Conservation (phyloP, 2,113 vertebrate species). For the Phainopepla nitens region DNA sequence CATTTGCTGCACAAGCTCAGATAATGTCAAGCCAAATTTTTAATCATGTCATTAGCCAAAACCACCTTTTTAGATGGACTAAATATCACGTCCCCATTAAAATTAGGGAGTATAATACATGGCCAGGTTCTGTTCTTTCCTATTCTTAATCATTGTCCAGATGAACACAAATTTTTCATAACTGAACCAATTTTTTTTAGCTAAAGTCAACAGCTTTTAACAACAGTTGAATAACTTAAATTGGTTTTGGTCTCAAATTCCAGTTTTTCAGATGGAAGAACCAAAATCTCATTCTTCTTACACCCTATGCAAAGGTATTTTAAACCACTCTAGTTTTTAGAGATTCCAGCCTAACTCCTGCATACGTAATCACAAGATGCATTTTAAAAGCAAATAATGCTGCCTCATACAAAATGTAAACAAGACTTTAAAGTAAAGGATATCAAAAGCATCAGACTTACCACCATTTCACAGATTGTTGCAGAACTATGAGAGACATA, state of each 20-base stretch:
- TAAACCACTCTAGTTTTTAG: neutral
- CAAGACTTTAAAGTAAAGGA: neutral
- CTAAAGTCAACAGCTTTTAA: neutral
- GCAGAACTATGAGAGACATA: neutral
- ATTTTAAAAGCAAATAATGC: neutral
- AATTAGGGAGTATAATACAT: neutral
- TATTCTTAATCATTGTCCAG: neutral
- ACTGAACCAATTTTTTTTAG: neutral
- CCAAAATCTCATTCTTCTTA: neutral
- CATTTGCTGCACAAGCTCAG: neutral
- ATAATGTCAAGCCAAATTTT: constrained; percentile 44
- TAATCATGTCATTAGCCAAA: constrained; percentile 37
- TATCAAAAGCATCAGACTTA: neutral
- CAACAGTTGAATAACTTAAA: neutral
- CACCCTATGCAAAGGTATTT: neutral
- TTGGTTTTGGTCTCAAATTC: neutral
- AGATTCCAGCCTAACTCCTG: neutral
- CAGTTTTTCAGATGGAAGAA: neutral
- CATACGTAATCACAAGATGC: neutral
- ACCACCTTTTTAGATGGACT: constrained; percentile 21
- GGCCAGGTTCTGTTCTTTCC: neutral
- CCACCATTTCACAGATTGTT: neutral
- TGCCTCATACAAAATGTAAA: neutral
- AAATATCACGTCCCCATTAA: neutral
- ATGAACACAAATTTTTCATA: neutral